phyloP scores from a whole-genome alignment of 2,888 invertebrate genomes.

The Leptarthrus brevirostris region DNA sequence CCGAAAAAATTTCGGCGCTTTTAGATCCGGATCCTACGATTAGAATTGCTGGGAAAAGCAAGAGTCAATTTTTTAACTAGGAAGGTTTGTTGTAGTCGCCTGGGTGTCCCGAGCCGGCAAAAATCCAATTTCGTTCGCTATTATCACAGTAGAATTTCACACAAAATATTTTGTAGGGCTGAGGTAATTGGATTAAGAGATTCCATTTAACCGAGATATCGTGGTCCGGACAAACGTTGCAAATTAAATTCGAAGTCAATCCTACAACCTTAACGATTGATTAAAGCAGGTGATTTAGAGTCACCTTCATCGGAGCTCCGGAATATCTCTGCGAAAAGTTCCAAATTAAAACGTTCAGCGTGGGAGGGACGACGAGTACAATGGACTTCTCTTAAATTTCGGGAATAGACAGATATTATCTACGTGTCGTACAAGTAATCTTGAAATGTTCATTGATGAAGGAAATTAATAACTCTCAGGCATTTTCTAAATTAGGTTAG shows the following conservation, averaged over 20 bases:
- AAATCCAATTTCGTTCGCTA: slow-evolving; percentile 34
- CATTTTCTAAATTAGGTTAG: no score
- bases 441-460: no score
- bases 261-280: slow-evolving; percentile 32
- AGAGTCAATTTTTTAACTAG: slow-evolving; percentile 35
- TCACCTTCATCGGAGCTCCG: neutral
- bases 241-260: slow-evolving; percentile 39
- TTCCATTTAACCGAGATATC: slow-evolving; percentile 35
- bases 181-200: slow-evolving; percentile 40
- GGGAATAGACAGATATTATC: no score
- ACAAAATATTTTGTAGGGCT: slow-evolving; percentile 16
- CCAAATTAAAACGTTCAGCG: neutral
- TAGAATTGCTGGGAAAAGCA: neutral
- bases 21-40: neutral
- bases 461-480: no score
- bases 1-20: no score
- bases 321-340: neutral
- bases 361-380: neutral
- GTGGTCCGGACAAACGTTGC: slow-evolving; percentile 13
- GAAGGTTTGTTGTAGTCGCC: slow-evolving; percentile 19
- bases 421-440: no score
- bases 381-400: neutral
- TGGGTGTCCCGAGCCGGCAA: slow-evolving; percentile 21
- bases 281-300: slow-evolving; percentile 18
- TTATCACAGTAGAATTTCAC: slow-evolving; percentile 19